Percentiles rank a stretch among this genome's conserved stretches.
Conservation (phyloP, 2,888 invertebrate species). For the Chrysopilus asiliformis region DNA sequence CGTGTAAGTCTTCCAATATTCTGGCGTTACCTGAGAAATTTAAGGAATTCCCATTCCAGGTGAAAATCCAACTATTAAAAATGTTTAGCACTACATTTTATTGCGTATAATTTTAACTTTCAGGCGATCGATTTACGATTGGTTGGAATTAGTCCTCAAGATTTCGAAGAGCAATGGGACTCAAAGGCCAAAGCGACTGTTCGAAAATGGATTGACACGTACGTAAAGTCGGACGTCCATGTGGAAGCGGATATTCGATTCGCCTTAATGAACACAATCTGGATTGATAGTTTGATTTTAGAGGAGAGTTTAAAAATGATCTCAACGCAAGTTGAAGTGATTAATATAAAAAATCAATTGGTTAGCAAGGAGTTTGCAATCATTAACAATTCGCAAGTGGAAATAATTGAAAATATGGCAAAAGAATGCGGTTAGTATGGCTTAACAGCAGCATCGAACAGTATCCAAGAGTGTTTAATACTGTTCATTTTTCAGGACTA, state of each 20-base stretch:
- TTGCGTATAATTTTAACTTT: conserved; percentile 1
- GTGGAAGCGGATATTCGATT: conserved; percentile 25
- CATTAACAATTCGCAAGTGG: too few relatives aligned
- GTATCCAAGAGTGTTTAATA: too few relatives aligned
- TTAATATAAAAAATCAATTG: conserved; percentile 10
- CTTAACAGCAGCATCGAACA: too few relatives aligned
- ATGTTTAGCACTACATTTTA: neutral
- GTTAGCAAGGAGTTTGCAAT: conserved; percentile 12
- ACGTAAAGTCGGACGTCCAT: conserved; percentile 22
- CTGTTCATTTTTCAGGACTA: too few relatives aligned
- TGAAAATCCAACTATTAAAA: conserved; percentile 16
- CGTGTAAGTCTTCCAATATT: conserved; percentile 34
- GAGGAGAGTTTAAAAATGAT: conserved; percentile 20
- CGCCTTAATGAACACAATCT: conserved; percentile 21
- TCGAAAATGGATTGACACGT: conserved; percentile 28
- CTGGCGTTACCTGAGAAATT: conserved; percentile 41
- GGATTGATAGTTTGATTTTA: conserved; percentile 23
- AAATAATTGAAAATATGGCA: too few relatives aligned
- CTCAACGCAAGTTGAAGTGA: conserved; percentile 6
- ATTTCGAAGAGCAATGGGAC: conserved; percentile 43
- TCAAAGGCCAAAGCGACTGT: conserved; percentile 31
- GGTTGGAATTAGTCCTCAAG: conserved; percentile 39
- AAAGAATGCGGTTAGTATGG: too few relatives aligned
- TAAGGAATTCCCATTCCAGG: conserved; percentile 36
- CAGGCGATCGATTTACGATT: conserved; percentile 39